These are phyloP conservation scores for Orientallactaga bullata DNA, from an alignment of 2,113 vertebrate genomes.

Conservation along the genomic window DNA sequence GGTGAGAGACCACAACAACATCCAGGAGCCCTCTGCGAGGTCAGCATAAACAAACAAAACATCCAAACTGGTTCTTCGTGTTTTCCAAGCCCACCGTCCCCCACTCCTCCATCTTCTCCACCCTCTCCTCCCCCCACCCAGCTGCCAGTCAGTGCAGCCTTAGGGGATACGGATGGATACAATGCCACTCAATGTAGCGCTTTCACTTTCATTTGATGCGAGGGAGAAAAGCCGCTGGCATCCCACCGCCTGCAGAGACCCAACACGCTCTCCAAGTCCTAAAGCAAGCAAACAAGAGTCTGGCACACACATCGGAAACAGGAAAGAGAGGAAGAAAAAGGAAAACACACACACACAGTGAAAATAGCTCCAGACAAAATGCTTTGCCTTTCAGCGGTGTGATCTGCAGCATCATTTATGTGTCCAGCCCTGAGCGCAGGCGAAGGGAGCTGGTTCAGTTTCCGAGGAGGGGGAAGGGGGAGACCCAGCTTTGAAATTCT, in stretches of 20 bases:
- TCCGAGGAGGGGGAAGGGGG: not conserved
- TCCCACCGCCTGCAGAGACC: not conserved
- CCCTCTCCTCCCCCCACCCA: not conserved
- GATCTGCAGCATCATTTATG: slow-evolving; percentile 55
- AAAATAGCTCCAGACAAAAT: slow-evolving; percentile 27
- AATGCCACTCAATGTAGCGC: slow-evolving; percentile 42
- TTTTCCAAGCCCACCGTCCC: slow-evolving; percentile 31
- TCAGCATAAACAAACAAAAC: slow-evolving; percentile 77
- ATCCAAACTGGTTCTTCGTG: slow-evolving; percentile 73
- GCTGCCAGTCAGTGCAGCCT: slow-evolving; percentile 26
- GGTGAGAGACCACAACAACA: rapidly evolving
- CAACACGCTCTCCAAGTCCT: slow-evolving; percentile 56
- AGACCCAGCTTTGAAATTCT: slow-evolving; percentile 67
- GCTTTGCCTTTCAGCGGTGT: slow-evolving; percentile 51
- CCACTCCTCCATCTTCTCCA: too few relatives aligned
- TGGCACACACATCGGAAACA: slow-evolving; percentile 67
- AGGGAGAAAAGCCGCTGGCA: not conserved
- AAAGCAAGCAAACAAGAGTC: slow-evolving; percentile 45
- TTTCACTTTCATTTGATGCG: slow-evolving; percentile 77
- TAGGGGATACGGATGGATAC: not conserved
- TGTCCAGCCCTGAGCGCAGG: not conserved
- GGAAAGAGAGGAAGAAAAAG: not conserved
- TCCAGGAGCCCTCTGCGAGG: slow-evolving; percentile 49
- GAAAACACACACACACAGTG: not conserved
- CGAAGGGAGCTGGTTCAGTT: slow-evolving; percentile 20